Base-by-base conservation (phyloP, 2,888 invertebrate genomes). In the Taphrorychus bicolor region DNA sequence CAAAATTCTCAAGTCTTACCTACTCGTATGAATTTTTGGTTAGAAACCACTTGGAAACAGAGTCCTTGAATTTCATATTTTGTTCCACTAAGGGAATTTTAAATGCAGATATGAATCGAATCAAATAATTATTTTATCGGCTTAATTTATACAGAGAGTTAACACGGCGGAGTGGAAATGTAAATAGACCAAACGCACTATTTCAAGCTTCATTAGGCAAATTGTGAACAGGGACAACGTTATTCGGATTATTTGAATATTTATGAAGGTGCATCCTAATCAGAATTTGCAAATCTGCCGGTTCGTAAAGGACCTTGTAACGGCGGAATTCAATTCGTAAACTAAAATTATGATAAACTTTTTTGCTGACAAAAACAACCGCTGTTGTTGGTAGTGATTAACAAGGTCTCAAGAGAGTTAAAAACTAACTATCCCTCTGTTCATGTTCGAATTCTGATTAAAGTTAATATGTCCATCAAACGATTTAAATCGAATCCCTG, bases 261-360 rank as follows among this genome's bases (percentile, higher is more conserved):
- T 78, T 77, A 78, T 78, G 77, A 77, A 76, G 76, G 74, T 74
- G 75, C 74, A 76, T 71, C 70, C 74, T 75, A 77, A 78, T 78
- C 76, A 76, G 75, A 77, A 77, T 76, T 75, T 77, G 75, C 76
- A 76, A 75, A 74, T 76, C 73, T 66, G 76, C 75, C 76, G 76
- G 76, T 76, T 76, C 76, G 75, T 75, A 75, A 75, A 76, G 76
- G 74, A 76, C 72, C 40, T 45, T 22, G 59, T 76, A 76, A 77
- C 77, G 76, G 72, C 11, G 11, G 11, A 32, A 32, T 11, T 32
- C 32, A 32, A 32, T 32, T 11, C 3, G 32, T 7, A 32, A 32
- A 7, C 32, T 9, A 32, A 32, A 9, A 3, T 32, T 32, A 3
- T 32, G 32, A n/a, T n/a, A n/a, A n/a, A n/a, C n/a, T n/a, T n/a